Conservation (phyloP, 2,888 invertebrate species). For the Gryllus longicercus region DNA sequence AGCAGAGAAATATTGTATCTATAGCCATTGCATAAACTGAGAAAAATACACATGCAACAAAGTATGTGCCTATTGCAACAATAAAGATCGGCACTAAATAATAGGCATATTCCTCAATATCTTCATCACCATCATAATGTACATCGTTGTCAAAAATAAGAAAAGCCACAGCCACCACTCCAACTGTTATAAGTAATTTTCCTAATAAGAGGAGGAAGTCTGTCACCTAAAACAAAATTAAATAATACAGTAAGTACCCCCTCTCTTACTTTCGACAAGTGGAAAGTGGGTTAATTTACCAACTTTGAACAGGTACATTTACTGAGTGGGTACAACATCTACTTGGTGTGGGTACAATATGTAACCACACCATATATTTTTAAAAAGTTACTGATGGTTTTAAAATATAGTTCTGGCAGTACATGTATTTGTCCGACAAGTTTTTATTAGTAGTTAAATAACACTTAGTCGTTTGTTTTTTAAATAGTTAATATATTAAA, state of each 20-base stretch:
- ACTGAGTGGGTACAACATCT: no score
- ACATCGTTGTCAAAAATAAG: constrained; percentile 61
- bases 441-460: no score
- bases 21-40: constrained; percentile 96
- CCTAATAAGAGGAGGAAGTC: constrained; percentile 90
- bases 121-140: constrained; percentile 52
- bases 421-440: no score
- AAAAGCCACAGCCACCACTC: constrained; percentile 72
- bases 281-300: no score
- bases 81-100: constrained; percentile 79
- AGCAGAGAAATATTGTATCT: constrained; percentile 93
- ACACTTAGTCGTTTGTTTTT: no score
- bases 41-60: constrained; percentile 87
- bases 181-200: constrained; percentile 77
- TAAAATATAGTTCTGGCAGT: no score
- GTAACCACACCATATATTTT: no score
- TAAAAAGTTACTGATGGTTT: no score
- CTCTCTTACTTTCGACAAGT: no score
- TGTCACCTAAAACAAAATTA: constrained; percentile 60
- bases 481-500: no score
- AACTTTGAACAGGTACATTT: no score
- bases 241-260: constrained; percentile 12
- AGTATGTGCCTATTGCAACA: constrained; percentile 77
- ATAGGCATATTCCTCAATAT: constrained; percentile 70
- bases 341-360: no score